These are phyloP conservation scores for Melanostoma mellinum DNA, from an alignment of 2,888 invertebrate genomes.

Conservation along the genomic window DNA sequence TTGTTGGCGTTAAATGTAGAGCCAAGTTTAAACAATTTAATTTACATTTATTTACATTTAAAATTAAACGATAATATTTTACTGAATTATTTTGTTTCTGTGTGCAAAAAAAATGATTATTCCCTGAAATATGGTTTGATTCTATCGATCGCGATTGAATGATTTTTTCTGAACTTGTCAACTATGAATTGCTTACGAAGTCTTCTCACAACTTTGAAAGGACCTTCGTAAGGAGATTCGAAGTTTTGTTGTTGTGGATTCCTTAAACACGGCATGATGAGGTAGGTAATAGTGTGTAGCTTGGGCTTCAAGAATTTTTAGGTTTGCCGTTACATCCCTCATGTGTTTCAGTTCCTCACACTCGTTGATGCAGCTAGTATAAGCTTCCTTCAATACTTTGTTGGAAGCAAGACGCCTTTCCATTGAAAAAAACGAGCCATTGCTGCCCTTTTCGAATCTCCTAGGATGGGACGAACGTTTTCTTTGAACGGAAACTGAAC, in stretches of 20 bases:
- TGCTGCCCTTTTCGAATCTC: conserved; percentile 15
- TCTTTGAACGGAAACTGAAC: conserved; percentile 27
- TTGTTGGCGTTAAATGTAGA: no score
- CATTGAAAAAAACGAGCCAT: conserved; percentile 17
- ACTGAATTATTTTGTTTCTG: no score
- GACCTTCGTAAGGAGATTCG: no score
- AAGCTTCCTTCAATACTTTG: neutral
- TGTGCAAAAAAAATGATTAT: no score
- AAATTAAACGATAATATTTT: no score
- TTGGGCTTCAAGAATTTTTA: neutral
- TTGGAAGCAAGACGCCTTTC: neutral
- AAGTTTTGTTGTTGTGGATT: conserved; percentile 21
- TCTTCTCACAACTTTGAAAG: no score
- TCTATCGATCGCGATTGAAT: no score
- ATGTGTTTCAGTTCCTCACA: neutral
- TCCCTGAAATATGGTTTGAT: no score
- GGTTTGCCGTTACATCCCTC: neutral
- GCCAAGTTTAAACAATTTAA: no score
- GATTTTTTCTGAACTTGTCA: no score
- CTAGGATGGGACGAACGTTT: conserved; percentile 1
- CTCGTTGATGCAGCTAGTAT: neutral
- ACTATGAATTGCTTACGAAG: no score
- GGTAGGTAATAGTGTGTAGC: conserved; percentile 1
- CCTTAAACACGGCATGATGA: conserved; percentile 4
- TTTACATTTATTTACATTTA: no score